Evolutionary conservation across 2,113 vertebrate species (phyloP), one percentile per base, ranked within the genome.

Genomic region (Mormyrus lacerda): DNA sequence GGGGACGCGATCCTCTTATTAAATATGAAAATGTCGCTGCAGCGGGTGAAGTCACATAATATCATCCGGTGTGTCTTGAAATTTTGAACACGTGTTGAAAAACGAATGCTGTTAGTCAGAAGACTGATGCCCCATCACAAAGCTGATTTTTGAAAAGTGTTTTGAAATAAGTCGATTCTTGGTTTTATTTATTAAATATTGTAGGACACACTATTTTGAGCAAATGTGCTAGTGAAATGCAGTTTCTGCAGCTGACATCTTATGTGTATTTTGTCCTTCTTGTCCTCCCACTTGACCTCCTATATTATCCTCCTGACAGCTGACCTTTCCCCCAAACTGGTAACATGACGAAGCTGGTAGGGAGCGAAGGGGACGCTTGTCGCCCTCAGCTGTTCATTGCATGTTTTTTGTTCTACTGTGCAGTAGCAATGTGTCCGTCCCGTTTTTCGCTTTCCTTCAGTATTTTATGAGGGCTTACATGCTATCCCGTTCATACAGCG

Each of bases 271-370:
- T 42, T 76, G 69, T 21, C 44, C 31, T 89, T 51, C 79, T 61
- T 87, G 61, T 31, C 39, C 69, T 53, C 85, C 50, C 24, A 39
- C 31, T 51, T 69, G 44, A 55, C 83, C 55, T 11, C 50, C 76
- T 45, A 11, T 48, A 44, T 42, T 39, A 17, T 86, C n/a, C 35
- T 5, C 3, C 35, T 89, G 89, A 88, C 50, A 58, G 85, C 85
- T 82, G 86, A 88, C 86, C 69, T 88, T 88, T 90, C 69, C 50
- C 85, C 89, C 21, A 82, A 19, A 83, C 87, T 83, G 50, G 48
- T 42, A 82, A 4, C 17, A 48, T 39, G 24, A 86, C 44, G n/a
- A 27, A 42, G 15, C 11, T 24, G 2, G 17, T 87, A 85, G 39
- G 5, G 48, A 58, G 45, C 17, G 53, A 55, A 55, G 53, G 4